Conservation (phyloP, 2,888 invertebrate species). For the Epirrhoe tristata region DNA sequence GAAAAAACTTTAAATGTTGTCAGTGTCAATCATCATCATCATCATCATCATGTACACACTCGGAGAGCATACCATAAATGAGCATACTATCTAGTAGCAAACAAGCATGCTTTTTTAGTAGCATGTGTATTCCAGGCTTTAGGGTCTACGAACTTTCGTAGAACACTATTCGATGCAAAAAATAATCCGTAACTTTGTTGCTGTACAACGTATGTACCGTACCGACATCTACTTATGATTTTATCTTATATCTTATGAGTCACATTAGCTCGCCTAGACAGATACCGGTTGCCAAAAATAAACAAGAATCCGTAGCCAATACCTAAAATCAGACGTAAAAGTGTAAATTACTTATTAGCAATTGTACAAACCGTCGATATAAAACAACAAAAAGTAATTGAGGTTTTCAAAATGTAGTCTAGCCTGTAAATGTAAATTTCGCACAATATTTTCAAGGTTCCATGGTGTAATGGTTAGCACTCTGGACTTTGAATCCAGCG, state of each 20-base stretch:
- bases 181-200: neutral
- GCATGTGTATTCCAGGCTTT: too few species aligned
- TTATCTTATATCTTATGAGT: neutral
- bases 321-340: neutral
- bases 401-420: neutral
- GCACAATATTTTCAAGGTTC: slow-evolving; percentile 68
- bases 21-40: too few species aligned
- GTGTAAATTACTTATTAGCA: too few species aligned
- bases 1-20: too few species aligned
- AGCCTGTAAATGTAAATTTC: slow-evolving; percentile 36
- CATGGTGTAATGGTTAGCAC: slow-evolving; percentile 92
- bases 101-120: too few species aligned
- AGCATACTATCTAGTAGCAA: too few species aligned
- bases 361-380: neutral
- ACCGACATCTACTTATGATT: neutral
- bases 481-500: slow-evolving; percentile 92
- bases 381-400: neutral
- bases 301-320: slow-evolving; percentile 8
- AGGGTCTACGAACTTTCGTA: neutral
- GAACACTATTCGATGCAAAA: neutral
- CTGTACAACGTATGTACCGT: neutral
- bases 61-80: too few species aligned
- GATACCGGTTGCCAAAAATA: slow-evolving; percentile 17
- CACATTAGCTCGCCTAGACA: neutral
- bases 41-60: too few species aligned